Base-by-base conservation (phyloP, 2,888 invertebrate species). In the Drosophila nr. medialis region DNA sequence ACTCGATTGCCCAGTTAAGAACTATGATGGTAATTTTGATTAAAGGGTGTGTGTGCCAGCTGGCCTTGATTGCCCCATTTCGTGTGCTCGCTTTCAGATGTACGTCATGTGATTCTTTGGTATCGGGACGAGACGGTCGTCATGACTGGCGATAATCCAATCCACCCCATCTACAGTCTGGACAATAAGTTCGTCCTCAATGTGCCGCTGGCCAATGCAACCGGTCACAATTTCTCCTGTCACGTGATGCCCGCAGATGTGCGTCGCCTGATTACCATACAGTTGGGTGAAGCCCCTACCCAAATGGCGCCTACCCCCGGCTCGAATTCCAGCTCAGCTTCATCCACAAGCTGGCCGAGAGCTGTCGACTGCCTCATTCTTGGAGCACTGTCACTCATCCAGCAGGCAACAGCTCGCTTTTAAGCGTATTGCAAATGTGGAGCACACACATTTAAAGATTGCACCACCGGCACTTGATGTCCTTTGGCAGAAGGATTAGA, bases 381-480 rank as follows among this genome's bases (percentile, higher is more conserved):
- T 42, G 48, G 54, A 36, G 48, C 45, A 15, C 29, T 78, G 27
- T 54, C 72, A 64, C 62, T 79, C 29, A 18, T 63, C 21, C 38
- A 59, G 48, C 82, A 62, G 30, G 27, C 48, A 60, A 27, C 74
- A 27, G 42, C 32, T 30, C 50, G 61, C 27, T 51, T 63, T 34
- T 83, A 51, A 81, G 77, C 53, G 36, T 54, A 38, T 54, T 54
- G 50, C 24, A 49, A 58, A 68, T 74, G 74, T 66, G 63, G 50
- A 70, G 18, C 36, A 27, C 15, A 55, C 40, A 54, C 48, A 60
- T 34, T 59, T 55, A 50, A 48, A 30, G 61, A 75, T 40, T 64
- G 80, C 77, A 87, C 88, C 82, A 86, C 86, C 83, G 88, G 86
- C 86, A 84, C 76, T 83, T 65, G 63, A 50, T 64, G 15, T 55